Conservation (phyloP, 2,113 vertebrate genomes). For the Prunella himalayana region DNA sequence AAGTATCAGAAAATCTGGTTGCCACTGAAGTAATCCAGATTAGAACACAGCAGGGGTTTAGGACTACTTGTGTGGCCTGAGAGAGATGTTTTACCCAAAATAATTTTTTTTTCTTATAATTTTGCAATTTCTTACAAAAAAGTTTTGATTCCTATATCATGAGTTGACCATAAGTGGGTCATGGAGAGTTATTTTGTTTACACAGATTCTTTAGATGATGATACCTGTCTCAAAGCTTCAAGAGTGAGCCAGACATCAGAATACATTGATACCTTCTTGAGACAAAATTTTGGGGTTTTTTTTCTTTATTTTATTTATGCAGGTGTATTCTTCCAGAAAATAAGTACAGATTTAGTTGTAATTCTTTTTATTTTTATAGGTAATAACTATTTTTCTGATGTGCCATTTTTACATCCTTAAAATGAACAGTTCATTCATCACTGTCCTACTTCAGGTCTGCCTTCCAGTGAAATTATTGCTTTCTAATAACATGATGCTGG, state of each 20-base stretch:
- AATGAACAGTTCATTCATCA: not conserved
- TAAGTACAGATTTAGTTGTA: not conserved
- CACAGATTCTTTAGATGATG: not conserved
- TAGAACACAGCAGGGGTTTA: not conserved
- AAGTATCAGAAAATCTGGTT: not conserved
- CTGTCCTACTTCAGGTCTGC: not conserved
- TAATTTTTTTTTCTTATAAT: not conserved
- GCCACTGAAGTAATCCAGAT: not conserved
- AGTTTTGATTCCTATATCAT: fast-evolving
- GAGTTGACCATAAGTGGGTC: not conserved
- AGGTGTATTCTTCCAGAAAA: not conserved
- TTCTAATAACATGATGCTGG: not conserved
- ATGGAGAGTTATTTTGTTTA: not conserved
- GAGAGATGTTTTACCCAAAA: not conserved
- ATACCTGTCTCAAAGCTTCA: not conserved
- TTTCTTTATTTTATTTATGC: not conserved
- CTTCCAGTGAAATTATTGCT: not conserved
- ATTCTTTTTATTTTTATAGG: not conserved
- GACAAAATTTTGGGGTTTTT: not conserved
- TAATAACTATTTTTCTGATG: not conserved
- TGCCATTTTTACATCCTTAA: not conserved
- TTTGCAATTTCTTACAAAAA: not conserved
- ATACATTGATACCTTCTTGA: not conserved
- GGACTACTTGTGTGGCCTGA: not conserved
- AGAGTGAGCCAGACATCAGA: not conserved